Evolutionary conservation across 2,888 invertebrate genomes (phyloP), one percentile per base, ranked within the genome.

Genomic region (Acanthoscelides obtectus): DNA sequence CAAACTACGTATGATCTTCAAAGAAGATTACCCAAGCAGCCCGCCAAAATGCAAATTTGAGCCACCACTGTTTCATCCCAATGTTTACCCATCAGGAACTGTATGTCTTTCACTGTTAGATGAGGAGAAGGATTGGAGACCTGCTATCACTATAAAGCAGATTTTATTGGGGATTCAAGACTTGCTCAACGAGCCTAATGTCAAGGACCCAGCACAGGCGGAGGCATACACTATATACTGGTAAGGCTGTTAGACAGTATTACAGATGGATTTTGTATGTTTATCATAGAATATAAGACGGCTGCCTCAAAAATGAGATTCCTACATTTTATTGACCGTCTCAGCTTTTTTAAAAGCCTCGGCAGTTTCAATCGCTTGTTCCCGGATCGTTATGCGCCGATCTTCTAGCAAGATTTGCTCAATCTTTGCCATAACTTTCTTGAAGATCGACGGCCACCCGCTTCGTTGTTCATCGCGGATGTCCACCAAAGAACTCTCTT

Each of bases 11-110:
- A 99, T 99, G 98, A 94, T 98, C 79, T 99, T 99, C 88, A 99
- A 99, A 88, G 99, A 99, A 84, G 99, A 99, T 85, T 99, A 98
- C 84, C 99, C 99, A 8, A 97, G 98, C 71, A 97, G 97, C 81
- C 99, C 99, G 67, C 99, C 99, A 72, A 99, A 99, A 87, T 99
- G 99, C 88, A 98, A 98, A 88, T 99, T 99, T 87, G 99, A 99
- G 84, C 99, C 99, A 6, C 98, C 99, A 20, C 88, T 99, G 5
- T 99, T 99, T 85, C 99, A 99, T 84, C 99, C 99, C 0, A 99
- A 99, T 86, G 98, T 99, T 0, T 97, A 96, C 81, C 96, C 95
- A 70, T 90, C 90, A 69, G 97, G 97, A 71, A 97, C 97, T 1
- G 98, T 99, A 0, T 99, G 98, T 83, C 87, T 99, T 72, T 98